phyloP scores from a whole-genome alignment of 1,140 invertebrate genomes.

The Zophobas atratus region DNA sequence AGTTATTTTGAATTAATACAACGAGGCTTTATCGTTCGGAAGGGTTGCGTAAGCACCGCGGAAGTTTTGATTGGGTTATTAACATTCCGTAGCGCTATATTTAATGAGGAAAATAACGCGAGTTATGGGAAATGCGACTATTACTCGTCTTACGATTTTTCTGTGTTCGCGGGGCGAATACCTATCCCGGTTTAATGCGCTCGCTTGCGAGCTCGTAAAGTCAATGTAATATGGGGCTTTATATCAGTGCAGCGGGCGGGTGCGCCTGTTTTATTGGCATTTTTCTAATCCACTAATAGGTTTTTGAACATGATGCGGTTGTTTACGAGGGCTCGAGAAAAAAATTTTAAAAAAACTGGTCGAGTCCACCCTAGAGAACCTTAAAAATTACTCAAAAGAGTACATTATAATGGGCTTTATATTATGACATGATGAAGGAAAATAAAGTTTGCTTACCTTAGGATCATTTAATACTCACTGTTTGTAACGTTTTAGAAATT shows the following conservation, averaged over 20 bases:
- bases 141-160: conserved; percentile 26
- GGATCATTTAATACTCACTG: too few species aligned
- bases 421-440: too few species aligned
- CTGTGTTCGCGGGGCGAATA: background rate
- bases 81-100: conserved; percentile 40
- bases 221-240: conserved; percentile 10
- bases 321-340: too few species aligned
- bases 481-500: too few species aligned
- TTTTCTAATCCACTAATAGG: too few species aligned
- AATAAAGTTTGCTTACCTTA: too few species aligned
- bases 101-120: conserved; percentile 41
- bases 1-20: conserved; percentile 51
- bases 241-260: conserved; percentile 14
- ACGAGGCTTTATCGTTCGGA: conserved; percentile 39
- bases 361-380: too few species aligned
- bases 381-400: too few species aligned
- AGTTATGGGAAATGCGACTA: conserved; percentile 18
- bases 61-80: conserved; percentile 48
- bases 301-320: too few species aligned
- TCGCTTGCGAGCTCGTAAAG: conserved; percentile 22
- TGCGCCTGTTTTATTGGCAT: conserved; percentile 8
- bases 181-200: background rate
- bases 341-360: too few species aligned
- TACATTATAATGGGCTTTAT: too few species aligned
- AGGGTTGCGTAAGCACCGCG: conserved; percentile 35